Conservation (phyloP, 2,113 vertebrate genomes). For the Chiloscyllium plagiosum region DNA sequence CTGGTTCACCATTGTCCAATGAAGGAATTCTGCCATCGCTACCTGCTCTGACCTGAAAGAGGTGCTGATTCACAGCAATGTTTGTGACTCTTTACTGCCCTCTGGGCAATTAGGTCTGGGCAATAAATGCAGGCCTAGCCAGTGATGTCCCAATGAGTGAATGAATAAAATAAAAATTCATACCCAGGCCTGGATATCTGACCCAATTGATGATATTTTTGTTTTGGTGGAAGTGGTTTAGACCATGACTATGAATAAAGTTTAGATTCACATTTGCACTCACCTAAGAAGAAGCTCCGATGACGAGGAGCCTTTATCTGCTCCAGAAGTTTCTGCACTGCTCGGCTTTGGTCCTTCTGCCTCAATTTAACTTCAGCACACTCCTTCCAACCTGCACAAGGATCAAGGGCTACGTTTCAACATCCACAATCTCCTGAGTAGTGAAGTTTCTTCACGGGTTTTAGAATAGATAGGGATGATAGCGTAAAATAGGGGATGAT, state of each 20-base stretch:
- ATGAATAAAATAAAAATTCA: no score
- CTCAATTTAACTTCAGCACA: conserved; percentile 54
- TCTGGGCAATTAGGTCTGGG: no score
- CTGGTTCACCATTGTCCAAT: no score
- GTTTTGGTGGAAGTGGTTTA: neutral
- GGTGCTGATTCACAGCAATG: no score
- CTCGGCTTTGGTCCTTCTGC: conserved; percentile 48
- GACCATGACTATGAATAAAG: neutral
- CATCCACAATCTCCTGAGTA: neutral
- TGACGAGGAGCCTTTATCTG: conserved; percentile 54
- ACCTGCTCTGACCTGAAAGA: no score
- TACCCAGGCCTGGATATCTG: neutral
- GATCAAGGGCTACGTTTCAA: neutral
- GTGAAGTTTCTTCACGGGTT: neutral
- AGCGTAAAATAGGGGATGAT: neutral
- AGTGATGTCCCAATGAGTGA: no score
- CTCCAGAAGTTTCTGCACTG: conserved; percentile 54
- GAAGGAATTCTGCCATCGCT: no score
- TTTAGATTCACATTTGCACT: neutral
- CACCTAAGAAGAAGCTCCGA: conserved; percentile 56
- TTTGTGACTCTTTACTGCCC: no score
- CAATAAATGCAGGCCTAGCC: no score
- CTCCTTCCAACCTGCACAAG: conserved; percentile 58
- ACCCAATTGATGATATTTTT: neutral
- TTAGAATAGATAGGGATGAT: neutral